These are phyloP conservation scores for Papilio xuthus DNA, from an alignment of 1,140 invertebrate genomes.

Conservation along the genomic window DNA sequence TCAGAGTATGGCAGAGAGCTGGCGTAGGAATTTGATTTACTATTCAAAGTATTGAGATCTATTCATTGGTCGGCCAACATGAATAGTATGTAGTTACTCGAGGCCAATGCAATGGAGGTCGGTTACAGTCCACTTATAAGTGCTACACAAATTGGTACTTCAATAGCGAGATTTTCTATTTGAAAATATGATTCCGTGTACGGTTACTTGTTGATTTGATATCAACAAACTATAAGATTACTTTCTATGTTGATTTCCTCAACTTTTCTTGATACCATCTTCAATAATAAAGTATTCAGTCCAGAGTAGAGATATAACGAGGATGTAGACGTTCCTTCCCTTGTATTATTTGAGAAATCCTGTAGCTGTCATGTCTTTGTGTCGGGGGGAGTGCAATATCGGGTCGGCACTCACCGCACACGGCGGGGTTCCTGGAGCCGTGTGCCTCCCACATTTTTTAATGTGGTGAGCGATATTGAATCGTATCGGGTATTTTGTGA, in stretches of 20 bases:
- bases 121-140: background rate
- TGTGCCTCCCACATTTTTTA: background rate
- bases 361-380: background rate
- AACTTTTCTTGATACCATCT: too few species aligned
- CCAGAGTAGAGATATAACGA: too few species aligned
- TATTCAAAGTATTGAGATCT: background rate
- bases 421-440: background rate
- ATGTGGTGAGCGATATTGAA: background rate
- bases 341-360: background rate
- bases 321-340: background rate
- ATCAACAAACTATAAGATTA: background rate
- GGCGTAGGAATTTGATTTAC: background rate
- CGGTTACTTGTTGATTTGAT: background rate
- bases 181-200: background rate
- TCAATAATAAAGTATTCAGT: too few species aligned
- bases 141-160: background rate
- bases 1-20: background rate
- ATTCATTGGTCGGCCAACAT: background rate
- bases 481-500: too few species aligned
- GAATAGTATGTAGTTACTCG: background rate
- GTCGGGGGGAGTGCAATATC: background rate
- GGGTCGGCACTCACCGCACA: conserved; percentile 8
- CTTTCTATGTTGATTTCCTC: too few species aligned
- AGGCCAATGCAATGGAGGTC: background rate
- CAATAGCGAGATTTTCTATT: background rate